Evolutionary conservation across 2,888 invertebrate genomes (phyloP), one percentile per base, ranked within the genome.

Genomic region (Dexiosoma caninum): DNA sequence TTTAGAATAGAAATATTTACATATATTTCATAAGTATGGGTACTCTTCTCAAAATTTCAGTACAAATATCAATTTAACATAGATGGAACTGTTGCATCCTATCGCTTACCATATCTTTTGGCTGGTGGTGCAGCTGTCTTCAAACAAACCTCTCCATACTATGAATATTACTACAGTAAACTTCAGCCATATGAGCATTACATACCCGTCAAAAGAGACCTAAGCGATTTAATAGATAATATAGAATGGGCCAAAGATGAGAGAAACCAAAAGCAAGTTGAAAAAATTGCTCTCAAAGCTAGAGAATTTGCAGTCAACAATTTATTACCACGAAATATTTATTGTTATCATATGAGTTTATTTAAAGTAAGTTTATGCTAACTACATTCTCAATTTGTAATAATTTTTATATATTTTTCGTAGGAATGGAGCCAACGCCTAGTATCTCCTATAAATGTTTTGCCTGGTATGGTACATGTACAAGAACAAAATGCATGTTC

Each of bases 61-160:
- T 97, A 95, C 89, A 98, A 98, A 91, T 99, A 98, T 90, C 97
- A 97, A 91, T 90, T 99, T 32, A 97, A 95, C 86, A 92, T 99
- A 70, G 99, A 99, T 91, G 99, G 99, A 14, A 97, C 98, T 42
- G 98, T 99, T 14, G 98, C 98, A 19, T 97, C 98, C 0, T 99
- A 98, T 90, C 92, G 98, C 81, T 92, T 98, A 83, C 98, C 98
- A 0, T 98, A 97, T 89, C 92, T 99, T 19, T 90, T 99, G 81
- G 95, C 94, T 51, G 98, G 98, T 1, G 95, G 96, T 85, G 94
- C 97, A 0, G 90, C 97, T 78, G 94, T 98, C 12, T 92, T 99
- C 12, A 99, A 99, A 91, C 98, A 98, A 90, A 94, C 95, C 27
- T 98, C 98, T 0, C 93, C 93, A n/a, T 98, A 96, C 90, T 96